phyloP scores from a whole-genome alignment of 1,140 invertebrate genomes.

The Ostrea denselamellosa region DNA sequence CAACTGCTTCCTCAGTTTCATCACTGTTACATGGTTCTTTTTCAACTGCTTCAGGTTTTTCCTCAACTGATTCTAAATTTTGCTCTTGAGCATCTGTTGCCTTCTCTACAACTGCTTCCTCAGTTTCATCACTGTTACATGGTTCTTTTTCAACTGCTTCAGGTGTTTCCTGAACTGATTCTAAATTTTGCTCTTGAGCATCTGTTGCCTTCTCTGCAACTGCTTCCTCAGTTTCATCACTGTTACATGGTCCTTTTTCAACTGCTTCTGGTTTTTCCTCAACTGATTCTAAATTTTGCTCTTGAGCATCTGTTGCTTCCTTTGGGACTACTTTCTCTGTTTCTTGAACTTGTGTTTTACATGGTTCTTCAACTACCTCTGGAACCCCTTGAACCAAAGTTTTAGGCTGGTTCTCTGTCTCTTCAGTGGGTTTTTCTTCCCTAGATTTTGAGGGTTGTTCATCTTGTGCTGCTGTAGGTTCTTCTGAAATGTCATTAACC shows the following conservation, averaged over 20 bases:
- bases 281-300: background rate
- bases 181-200: background rate
- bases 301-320: background rate
- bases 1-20: background rate
- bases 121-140: background rate
- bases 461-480: background rate
- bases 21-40: background rate
- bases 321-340: background rate
- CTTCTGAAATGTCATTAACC: background rate
- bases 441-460: background rate
- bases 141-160: background rate
- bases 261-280: background rate
- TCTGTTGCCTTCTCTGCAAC: background rate
- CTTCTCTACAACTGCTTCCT: background rate
- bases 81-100: background rate
- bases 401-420: background rate
- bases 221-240: background rate
- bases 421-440: background rate
- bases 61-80: background rate
- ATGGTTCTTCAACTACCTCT: background rate
- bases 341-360: background rate
- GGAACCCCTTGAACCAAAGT: background rate
- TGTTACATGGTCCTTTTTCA: background rate
- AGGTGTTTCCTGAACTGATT: slow-evolving; percentile 12
- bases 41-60: background rate